A percentile compares a stretch with the other conserved stretches of the same genome.
phyloP scores from a whole-genome alignment of 2,113 vertebrate species.

The Chelonoidis abingdonii region DNA sequence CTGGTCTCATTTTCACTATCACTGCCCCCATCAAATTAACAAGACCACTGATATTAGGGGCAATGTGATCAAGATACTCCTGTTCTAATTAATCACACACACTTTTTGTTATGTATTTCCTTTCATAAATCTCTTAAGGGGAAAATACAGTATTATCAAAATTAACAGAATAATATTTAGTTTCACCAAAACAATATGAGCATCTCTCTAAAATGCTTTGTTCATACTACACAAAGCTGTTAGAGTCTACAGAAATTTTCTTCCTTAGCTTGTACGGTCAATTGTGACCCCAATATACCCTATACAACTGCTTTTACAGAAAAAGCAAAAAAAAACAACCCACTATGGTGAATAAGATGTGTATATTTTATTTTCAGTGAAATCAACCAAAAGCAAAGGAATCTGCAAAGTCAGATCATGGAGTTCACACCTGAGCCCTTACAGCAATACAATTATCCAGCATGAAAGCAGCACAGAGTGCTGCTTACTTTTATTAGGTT shows the following conservation, averaged over 20 bases:
- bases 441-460: background rate
- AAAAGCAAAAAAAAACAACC: background rate
- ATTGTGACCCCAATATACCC: background rate
- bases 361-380: background rate
- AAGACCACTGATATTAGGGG: background rate
- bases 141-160: background rate
- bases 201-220: background rate
- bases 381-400: background rate
- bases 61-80: background rate
- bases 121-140: background rate
- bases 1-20: background rate
- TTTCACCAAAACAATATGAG: background rate
- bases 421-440: background rate
- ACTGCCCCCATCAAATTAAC: background rate
- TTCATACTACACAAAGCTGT: background rate
- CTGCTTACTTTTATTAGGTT: fast-evolving
- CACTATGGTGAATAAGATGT: background rate
- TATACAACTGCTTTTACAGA: background rate
- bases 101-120: background rate
- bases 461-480: background rate
- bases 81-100: background rate
- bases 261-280: background rate
- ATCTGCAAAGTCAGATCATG: background rate
- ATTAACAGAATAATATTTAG: background rate
- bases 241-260: background rate